Conservation (phyloP, 1,140 invertebrate genomes). For the Anastatus disparis region DNA sequence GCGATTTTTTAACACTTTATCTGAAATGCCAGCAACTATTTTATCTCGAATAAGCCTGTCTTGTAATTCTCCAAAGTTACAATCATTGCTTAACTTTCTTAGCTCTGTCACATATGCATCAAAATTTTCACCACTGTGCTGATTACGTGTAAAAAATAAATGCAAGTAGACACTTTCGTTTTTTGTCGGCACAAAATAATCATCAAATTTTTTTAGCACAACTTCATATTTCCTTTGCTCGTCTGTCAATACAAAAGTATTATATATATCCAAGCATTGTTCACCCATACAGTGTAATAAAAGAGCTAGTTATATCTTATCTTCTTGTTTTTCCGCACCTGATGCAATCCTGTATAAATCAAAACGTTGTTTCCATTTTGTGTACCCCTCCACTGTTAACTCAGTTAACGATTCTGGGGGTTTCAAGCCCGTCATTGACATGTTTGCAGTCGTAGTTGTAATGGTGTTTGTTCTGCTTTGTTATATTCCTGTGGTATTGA, state of each 20-base stretch:
- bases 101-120: too few relatives aligned
- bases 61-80: slow-evolving; percentile 49
- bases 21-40: slow-evolving; percentile 54
- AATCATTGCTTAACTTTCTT: slow-evolving; percentile 47
- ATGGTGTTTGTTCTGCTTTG: not conserved
- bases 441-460: not conserved
- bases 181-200: too few relatives aligned
- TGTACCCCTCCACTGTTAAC: slow-evolving; percentile 25
- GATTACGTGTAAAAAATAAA: too few relatives aligned
- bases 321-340: slow-evolving; percentile 18
- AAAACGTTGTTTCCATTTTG: slow-evolving; percentile 34
- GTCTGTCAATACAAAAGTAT: slow-evolving; percentile 39
- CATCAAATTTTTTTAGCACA: slow-evolving; percentile 43
- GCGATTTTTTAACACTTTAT: slow-evolving; percentile 52
- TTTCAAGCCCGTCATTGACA: not conserved
- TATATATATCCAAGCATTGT: slow-evolving; percentile 32
- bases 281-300: slow-evolving; percentile 42
- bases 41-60: slow-evolving; percentile 54
- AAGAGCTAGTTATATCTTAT: slow-evolving; percentile 30
- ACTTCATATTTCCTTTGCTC: slow-evolving; percentile 17
- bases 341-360: slow-evolving; percentile 21
- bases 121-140: slow-evolving; percentile 48
- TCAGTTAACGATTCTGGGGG: slow-evolving; percentile 4
- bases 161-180: too few relatives aligned
- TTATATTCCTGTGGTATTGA: not conserved